These are phyloP conservation scores for Tholera decimalis DNA, from an alignment of 2,888 invertebrate genomes.

Conservation along the genomic window DNA sequence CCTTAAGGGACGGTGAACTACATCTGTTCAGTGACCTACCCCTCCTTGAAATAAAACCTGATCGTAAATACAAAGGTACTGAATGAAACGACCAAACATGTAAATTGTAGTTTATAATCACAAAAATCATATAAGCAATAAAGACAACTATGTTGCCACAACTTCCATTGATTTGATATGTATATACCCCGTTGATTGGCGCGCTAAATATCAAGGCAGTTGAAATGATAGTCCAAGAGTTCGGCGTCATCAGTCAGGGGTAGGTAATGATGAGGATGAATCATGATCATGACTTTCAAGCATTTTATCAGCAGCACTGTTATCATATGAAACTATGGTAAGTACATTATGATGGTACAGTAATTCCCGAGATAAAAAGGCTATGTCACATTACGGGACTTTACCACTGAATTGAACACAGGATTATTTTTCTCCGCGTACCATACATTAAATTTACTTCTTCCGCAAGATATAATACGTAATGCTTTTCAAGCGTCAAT, in stretches of 20 bases:
- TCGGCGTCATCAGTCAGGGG: background rate
- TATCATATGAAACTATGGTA: slow-evolving; percentile 8
- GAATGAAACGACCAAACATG: slow-evolving; percentile 3
- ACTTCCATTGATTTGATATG: background rate
- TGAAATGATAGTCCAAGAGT: background rate
- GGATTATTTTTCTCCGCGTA: background rate
- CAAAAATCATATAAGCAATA: slow-evolving; percentile 27
- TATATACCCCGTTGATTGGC: background rate
- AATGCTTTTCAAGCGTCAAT: too few relatives aligned
- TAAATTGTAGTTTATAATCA: slow-evolving; percentile 33
- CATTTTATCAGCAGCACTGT: background rate
- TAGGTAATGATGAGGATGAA: background rate
- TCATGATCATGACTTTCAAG: background rate
- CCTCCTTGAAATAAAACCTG: too few relatives aligned
- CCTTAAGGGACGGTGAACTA: too few relatives aligned
- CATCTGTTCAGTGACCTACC: too few relatives aligned
- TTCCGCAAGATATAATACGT: too few relatives aligned
- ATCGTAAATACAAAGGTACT: too few relatives aligned
- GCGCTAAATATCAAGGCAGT: background rate
- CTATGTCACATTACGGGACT: background rate
- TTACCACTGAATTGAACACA: background rate
- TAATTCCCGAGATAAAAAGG: background rate
- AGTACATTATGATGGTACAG: too few relatives aligned
- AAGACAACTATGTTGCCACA: background rate
- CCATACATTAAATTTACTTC: too few relatives aligned